These are phyloP conservation scores for Notolepis coatsorum DNA, from an alignment of 2,797 vertebrate species.

Conservation along the genomic window DNA sequence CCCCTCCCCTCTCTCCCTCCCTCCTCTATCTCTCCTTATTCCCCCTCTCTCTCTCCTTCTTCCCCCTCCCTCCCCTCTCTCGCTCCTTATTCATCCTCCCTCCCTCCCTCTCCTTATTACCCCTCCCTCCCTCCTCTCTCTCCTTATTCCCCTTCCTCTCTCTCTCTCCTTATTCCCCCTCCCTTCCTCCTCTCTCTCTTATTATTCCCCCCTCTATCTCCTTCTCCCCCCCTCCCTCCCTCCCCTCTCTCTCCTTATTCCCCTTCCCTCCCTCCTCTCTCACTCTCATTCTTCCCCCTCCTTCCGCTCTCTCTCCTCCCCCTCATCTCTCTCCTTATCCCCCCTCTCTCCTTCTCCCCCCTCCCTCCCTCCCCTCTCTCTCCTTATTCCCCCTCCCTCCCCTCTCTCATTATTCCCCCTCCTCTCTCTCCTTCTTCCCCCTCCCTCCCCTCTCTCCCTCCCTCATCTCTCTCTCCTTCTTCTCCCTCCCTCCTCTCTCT, in stretches of 20 bases:
- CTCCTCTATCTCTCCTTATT: conserved; percentile 70
- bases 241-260: conserved; percentile 42
- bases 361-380: conserved; percentile 74
- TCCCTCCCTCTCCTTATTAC: conserved; percentile 62
- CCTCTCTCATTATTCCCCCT: too few relatives aligned
- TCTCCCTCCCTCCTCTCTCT: conserved; percentile 62
- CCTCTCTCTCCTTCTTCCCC: conserved; percentile 36
- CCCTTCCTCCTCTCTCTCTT: conserved; percentile 60
- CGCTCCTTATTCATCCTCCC: conserved; percentile 69
- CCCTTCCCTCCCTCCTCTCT: conserved; percentile 74
- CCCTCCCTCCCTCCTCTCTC: conserved; percentile 62
- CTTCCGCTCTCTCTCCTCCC: conserved; percentile 50
- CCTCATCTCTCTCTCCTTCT: conserved; percentile 58
- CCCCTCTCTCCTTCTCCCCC: conserved; percentile 38
- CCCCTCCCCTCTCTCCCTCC: conserved; percentile 54
- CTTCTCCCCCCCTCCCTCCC: conserved; percentile 64
- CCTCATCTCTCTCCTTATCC: conserved; percentile 61
- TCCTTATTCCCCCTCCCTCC: conserved; percentile 58
- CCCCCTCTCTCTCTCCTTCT: conserved; percentile 60
- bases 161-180: conserved; percentile 62
- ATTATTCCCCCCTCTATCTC: too few relatives aligned
- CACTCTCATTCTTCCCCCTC: conserved; percentile 60
- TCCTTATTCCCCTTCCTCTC: conserved; percentile 61
- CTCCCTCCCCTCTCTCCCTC: conserved; percentile 73
- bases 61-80: conserved; percentile 63